These are phyloP conservation scores for Cervus canadensis DNA, from an alignment of 2,113 vertebrate genomes.

Conservation along the genomic window DNA sequence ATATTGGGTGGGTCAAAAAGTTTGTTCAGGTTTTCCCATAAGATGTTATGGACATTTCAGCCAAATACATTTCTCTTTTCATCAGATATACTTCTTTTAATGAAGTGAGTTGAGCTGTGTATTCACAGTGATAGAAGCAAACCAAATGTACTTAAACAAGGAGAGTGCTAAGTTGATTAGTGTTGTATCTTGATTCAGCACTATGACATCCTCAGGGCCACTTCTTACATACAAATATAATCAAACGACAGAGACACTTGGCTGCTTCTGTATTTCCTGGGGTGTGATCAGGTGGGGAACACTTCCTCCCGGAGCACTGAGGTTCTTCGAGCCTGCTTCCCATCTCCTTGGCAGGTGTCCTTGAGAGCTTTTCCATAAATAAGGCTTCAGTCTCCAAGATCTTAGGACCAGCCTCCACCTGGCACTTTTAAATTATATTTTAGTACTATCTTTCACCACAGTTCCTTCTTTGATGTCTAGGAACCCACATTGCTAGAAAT, in stretches of 20 bases:
- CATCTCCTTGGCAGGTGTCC: not conserved
- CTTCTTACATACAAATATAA: not conserved
- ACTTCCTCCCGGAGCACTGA: not conserved
- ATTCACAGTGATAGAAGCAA: not conserved
- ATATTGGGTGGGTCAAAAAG: not conserved
- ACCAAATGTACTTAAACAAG: not conserved
- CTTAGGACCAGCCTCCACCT: not conserved
- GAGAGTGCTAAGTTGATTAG: not conserved
- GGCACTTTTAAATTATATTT: not conserved
- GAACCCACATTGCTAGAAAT: conserved; percentile 14
- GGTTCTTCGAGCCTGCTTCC: not conserved
- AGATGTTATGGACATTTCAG: not conserved
- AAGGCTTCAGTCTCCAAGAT: not conserved
- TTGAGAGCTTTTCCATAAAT: not conserved
- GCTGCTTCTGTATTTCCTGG: not conserved
- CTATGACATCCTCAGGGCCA: not conserved
- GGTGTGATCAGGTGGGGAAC: not conserved
- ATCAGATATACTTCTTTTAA: not conserved
- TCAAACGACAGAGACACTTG: not conserved
- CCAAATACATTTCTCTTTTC: not conserved
- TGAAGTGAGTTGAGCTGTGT: not conserved
- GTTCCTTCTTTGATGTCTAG: conserved; percentile 21
- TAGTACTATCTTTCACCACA: not conserved
- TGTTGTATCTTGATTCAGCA: not conserved
- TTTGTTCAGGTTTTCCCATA: not conserved